A percentile compares a stretch with the other conserved stretches of the same genome.
These are phyloP conservation scores for Yponomeuta plumbellus DNA, from an alignment of 2,888 invertebrate genomes.

Conservation along the genomic window DNA sequence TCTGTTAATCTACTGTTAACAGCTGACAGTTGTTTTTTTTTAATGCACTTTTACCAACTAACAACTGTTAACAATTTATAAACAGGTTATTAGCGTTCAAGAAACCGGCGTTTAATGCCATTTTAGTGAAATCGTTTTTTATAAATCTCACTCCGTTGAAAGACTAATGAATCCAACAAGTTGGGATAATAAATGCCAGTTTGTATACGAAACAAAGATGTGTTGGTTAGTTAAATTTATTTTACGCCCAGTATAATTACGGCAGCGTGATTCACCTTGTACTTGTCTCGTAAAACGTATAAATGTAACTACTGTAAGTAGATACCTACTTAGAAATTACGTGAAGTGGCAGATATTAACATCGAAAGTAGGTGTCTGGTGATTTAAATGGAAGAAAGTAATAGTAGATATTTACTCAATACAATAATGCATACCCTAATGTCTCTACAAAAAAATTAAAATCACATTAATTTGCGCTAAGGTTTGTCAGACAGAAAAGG, in stretches of 20 bases:
- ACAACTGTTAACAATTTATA: too few species aligned
- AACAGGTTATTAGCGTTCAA: too few species aligned
- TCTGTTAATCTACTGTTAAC: too few species aligned
- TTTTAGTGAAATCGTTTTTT: too few species aligned
- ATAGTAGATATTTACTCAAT: too few species aligned
- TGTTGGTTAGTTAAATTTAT: background rate
- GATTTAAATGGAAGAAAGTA: background rate
- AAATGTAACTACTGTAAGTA: background rate
- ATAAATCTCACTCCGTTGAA: background rate
- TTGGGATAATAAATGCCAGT: background rate
- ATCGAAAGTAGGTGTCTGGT: background rate
- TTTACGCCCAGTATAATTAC: background rate
- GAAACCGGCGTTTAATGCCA: too few species aligned
- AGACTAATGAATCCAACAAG: background rate
- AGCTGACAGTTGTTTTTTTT: too few species aligned
- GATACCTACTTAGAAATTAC: background rate
- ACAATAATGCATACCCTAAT: too few species aligned
- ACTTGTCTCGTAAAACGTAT: background rate
- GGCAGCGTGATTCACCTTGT: background rate
- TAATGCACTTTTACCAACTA: too few species aligned
- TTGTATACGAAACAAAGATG: slow-evolving; percentile 1
- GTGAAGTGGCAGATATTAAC: background rate
- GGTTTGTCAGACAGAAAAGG: too few species aligned
- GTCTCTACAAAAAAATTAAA: too few species aligned
- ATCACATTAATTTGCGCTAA: too few species aligned